Conservation (phyloP, 2,113 vertebrate genomes). For the Ochotona curzoniae region DNA sequence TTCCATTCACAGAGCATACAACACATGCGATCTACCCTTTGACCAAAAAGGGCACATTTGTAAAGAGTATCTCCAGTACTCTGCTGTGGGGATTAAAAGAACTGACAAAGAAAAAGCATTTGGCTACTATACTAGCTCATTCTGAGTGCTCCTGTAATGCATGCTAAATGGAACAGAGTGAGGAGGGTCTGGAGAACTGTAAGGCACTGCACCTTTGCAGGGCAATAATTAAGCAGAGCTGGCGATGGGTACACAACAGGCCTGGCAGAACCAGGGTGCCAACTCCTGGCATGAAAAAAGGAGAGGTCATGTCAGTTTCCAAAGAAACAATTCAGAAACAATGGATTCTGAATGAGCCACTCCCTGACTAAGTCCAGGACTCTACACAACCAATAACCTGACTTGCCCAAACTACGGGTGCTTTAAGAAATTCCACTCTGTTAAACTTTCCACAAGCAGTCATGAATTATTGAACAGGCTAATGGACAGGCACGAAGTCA, state of each 20-base stretch:
- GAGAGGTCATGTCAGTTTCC: neutral
- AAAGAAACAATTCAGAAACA: constrained; percentile 21
- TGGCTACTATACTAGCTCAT: neutral
- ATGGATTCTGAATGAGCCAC: neutral
- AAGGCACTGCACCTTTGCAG: neutral
- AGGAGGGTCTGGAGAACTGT: neutral
- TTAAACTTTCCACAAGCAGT: neutral
- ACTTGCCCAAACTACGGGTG: neutral
- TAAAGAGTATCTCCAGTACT: constrained; percentile 42
- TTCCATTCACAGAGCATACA: neutral
- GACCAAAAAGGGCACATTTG: neutral
- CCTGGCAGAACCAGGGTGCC: neutral
- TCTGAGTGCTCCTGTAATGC: neutral
- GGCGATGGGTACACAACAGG: neutral
- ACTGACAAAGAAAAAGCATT: neutral
- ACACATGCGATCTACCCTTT: neutral
- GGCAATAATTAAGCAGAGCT: constrained; percentile 11
- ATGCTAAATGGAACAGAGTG: constrained; percentile 4
- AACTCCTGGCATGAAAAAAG: neutral
- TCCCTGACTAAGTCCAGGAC: neutral
- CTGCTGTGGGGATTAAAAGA: constrained; percentile 9
- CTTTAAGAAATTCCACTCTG: constrained; percentile 46
- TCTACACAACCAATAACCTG: neutral
- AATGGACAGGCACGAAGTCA: neutral
- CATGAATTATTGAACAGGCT: constrained; percentile 2